Evolutionary conservation across 2,888 invertebrate species (phyloP), one percentile per base, ranked within the genome.

Genomic region (Amiota minor): DNA sequence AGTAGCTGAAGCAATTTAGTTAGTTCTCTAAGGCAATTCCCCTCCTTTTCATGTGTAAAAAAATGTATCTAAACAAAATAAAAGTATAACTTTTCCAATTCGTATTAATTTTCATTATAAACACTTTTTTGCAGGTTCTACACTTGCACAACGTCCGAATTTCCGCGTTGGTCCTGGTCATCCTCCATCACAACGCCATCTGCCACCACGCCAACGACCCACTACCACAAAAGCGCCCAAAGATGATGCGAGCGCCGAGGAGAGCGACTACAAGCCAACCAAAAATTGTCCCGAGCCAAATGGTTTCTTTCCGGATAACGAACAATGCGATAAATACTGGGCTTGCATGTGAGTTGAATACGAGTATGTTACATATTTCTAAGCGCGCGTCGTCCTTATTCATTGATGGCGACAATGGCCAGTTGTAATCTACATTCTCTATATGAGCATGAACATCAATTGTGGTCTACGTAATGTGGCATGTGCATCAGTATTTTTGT

Each of bases 241-340:
- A 2, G 78, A 76, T 18, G 89, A 75, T 61, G 87, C 86, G 73
- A 55, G 55, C 0, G 61, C 61, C 18, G 59, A 74, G 16, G 72
- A 10, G n/a, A 20, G 20, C 67, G 93, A 92, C 69, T 92, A 92
- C 82, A 92, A 91, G 75, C 91, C 92, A 78, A 91, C 93, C 20
- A 93, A 93, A 71, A 91, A 93, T 80, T 97, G 97, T 83, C 97
- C 97, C 0, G 95, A 95, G 82, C 91, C 93, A 0, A 93, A 95
- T 81, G 97, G 97, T 10, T 97, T 92, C 90, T 97, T 95, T 87
- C 95, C 96, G 11, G 96, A 96, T 86, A 93, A 94, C 14, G 93
- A 94, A 83, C 96, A 97, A 90, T 97, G 96, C 87, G 96, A 97
- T 90, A 96, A 96, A 89, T 97, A 96, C 87, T 94, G 96, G 89